A percentile compares a stretch with the other conserved stretches of the same genome.
phyloP scores from a whole-genome alignment of 1,140 invertebrate species.

The Himalopsyche phryganea region DNA sequence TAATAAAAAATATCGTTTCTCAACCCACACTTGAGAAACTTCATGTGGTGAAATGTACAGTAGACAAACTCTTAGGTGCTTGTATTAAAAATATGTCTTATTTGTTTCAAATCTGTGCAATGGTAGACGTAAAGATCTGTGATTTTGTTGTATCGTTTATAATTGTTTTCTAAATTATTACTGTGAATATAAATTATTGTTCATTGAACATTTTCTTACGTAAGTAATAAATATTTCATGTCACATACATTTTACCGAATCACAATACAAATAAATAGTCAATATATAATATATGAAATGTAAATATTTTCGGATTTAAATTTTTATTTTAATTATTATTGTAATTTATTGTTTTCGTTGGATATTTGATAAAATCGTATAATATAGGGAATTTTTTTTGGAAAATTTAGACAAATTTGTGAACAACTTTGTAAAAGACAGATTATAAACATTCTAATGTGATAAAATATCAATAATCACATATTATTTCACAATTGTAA shows the following conservation, averaged over 20 bases:
- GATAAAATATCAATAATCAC: background rate
- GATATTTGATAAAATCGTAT: constrained; percentile 17
- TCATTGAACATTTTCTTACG: constrained; percentile 2
- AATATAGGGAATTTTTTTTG: background rate
- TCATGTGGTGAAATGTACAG: constrained; percentile 28
- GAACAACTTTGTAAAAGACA: background rate
- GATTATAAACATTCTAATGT: background rate
- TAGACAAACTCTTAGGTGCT: constrained; percentile 34
- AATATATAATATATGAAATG: constrained; percentile 7
- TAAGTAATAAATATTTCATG: constrained; percentile 16
- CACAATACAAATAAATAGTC: constrained; percentile 8
- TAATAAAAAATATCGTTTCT: constrained; percentile 22
- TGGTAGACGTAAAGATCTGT: constrained; percentile 34
- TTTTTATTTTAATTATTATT: constrained; percentile 15
- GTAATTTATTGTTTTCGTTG: constrained; percentile 25
- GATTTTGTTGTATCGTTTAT: constrained; percentile 32
- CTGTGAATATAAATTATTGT: constrained; percentile 22
- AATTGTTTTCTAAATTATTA: constrained; percentile 29
- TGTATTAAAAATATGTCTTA: constrained; percentile 25
- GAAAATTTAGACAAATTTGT: background rate
- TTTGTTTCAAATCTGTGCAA: constrained; percentile 30
- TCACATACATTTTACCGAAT: constrained; percentile 14
- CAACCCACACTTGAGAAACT: constrained; percentile 12
- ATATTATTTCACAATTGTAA: no score
- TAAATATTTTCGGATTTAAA: constrained; percentile 13